Conservation (phyloP, 2,797 vertebrate genomes). For the Malurus leucopterus region DNA sequence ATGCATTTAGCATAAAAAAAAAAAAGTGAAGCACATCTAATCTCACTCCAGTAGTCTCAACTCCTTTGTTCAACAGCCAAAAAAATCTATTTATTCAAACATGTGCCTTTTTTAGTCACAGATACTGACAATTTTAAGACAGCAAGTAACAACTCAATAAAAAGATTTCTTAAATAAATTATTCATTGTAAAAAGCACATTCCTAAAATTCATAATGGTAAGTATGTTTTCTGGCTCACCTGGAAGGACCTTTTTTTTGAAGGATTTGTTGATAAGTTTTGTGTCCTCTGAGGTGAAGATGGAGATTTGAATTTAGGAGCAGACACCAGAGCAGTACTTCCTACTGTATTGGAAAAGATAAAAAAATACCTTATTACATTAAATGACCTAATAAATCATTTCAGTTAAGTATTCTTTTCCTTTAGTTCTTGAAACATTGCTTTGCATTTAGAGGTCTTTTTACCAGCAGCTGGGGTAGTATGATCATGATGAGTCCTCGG, state of each 20-base stretch:
- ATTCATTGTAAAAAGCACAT: not conserved
- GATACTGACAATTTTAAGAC: not conserved
- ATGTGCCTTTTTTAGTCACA: not conserved
- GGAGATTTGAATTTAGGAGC: constrained; percentile 68
- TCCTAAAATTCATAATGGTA: not conserved
- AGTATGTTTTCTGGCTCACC: constrained; percentile 43
- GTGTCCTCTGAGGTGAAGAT: constrained; percentile 49
- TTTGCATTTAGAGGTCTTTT: constrained; percentile 22
- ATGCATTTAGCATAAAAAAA: not conserved
- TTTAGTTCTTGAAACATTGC: not conserved
- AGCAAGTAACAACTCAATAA: not conserved
- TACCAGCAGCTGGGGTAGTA: constrained; percentile 80
- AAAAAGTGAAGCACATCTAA: not conserved
- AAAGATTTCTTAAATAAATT: not conserved
- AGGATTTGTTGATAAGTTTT: constrained; percentile 38
- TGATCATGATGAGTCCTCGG: constrained; percentile 77
- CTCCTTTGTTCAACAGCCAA: not conserved
- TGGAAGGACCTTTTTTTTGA: constrained; percentile 26
- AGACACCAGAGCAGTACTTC: constrained; percentile 77
- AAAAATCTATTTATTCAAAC: not conserved
- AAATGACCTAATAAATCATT: not conserved
- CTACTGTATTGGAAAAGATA: constrained; percentile 55
- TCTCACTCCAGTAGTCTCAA: not conserved
- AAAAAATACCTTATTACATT: not conserved
- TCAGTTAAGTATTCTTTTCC: not conserved